phyloP scores from a whole-genome alignment of 2,888 invertebrate species.

The Thecocarcelia acutangulata region DNA sequence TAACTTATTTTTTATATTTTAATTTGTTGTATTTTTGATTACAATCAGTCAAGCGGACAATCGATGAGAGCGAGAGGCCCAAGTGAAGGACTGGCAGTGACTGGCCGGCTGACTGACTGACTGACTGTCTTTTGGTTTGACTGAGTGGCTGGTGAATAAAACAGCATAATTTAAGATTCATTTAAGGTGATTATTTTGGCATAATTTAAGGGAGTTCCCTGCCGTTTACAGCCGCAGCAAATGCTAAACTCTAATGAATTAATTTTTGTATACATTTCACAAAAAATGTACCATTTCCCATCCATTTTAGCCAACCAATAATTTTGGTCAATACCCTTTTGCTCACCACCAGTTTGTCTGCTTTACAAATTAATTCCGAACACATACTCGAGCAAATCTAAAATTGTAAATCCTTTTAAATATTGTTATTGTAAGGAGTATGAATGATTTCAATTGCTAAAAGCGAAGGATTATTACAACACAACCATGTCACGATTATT shows the following conservation, averaged over 20 bases:
- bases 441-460: constrained; percentile 14
- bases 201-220: constrained; percentile 45
- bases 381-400: constrained; percentile 50
- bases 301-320: neutral
- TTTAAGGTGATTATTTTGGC: constrained; percentile 64
- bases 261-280: constrained; percentile 19
- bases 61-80: constrained; percentile 34
- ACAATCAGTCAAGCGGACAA: constrained; percentile 64
- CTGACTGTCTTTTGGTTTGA: constrained; percentile 25
- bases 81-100: constrained; percentile 27
- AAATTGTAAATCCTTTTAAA: constrained; percentile 57
- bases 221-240: no score
- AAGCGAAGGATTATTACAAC: constrained; percentile 48
- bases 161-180: constrained; percentile 67
- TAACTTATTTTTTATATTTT: constrained; percentile 35
- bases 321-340: neutral
- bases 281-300: constrained; percentile 17
- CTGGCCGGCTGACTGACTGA: constrained; percentile 35
- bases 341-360: neutral
- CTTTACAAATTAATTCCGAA: constrained; percentile 62
- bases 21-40: constrained; percentile 64
- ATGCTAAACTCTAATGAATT: constrained; percentile 28
- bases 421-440: constrained; percentile 37
- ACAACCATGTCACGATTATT: constrained; percentile 40
- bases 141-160: constrained; percentile 40